Evolutionary conservation across 2,888 invertebrate species (phyloP).

Genomic region (Ornithoptera alexandrae): DNA sequence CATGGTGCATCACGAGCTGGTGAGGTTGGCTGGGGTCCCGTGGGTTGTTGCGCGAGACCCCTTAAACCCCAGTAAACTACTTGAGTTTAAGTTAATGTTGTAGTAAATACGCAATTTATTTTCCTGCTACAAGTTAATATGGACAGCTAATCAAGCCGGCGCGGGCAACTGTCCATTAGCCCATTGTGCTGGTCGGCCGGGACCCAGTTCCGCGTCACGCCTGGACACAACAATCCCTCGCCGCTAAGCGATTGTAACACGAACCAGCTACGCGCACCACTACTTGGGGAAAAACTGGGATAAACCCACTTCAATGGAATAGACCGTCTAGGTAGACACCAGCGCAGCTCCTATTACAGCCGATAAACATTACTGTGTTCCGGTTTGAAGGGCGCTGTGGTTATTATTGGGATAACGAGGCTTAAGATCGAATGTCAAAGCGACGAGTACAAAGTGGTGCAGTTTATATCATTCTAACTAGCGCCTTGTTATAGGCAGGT

Average conservation of each 20-base stretch:
- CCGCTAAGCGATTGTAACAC: slow-evolving; percentile 55
- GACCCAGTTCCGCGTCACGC: slow-evolving; percentile 37
- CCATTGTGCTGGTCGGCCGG: slow-evolving; percentile 17
- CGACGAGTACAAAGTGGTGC: too few species aligned
- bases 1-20: too few species aligned
- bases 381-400: too few species aligned
- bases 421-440: too few species aligned
- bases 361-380: too few species aligned
- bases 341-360: too few species aligned
- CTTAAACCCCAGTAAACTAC: not conserved
- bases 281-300: slow-evolving; percentile 16
- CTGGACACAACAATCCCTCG: slow-evolving; percentile 44
- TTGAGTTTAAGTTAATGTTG: not conserved
- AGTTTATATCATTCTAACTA: too few species aligned
- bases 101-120: slow-evolving; percentile 4
- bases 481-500: too few species aligned
- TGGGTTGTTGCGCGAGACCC: too few species aligned
- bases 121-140: slow-evolving; percentile 6
- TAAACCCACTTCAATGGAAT: not conserved
- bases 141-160: slow-evolving; percentile 21
- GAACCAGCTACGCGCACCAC: slow-evolving; percentile 43
- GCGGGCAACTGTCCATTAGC: slow-evolving; percentile 22
- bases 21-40: too few species aligned
- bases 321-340: too few species aligned
- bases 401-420: too few species aligned